Percentiles rank a stretch among this genome's conserved stretches.
phyloP scores from a whole-genome alignment of 2,113 vertebrate species.

The Pantherophis guttatus region DNA sequence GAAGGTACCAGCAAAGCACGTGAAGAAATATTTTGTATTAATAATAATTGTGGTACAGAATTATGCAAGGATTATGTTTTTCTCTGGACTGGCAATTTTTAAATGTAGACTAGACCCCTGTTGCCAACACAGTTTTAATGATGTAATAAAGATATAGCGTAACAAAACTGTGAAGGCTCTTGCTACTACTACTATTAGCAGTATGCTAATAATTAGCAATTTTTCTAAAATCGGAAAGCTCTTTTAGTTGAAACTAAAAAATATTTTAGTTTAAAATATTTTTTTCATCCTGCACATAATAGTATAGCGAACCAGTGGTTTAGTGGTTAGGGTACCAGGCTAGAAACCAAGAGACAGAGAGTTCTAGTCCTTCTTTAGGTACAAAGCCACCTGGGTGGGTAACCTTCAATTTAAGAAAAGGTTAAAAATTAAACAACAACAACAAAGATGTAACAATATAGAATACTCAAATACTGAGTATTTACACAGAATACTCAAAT shows the following conservation, averaged over 20 bases:
- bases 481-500: background rate
- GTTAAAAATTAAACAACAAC: background rate
- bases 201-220: background rate
- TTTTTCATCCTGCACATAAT: background rate
- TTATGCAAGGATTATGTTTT: background rate
- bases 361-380: background rate
- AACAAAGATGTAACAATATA: background rate
- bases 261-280: background rate
- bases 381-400: background rate
- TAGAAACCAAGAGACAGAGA: background rate
- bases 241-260: background rate
- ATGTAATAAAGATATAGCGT: background rate
- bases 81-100: background rate
- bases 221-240: background rate
- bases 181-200: background rate
- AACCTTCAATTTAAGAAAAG: background rate
- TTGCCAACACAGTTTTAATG: background rate
- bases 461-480: background rate
- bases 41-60: background rate
- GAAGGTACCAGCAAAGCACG: background rate
- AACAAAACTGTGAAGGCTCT: background rate
- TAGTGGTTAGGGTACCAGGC: background rate
- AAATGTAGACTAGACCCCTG: background rate
- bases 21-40: background rate
- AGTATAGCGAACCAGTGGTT: background rate